Conservation (phyloP, 2,888 invertebrate species). For the Amphipoea lucens region DNA sequence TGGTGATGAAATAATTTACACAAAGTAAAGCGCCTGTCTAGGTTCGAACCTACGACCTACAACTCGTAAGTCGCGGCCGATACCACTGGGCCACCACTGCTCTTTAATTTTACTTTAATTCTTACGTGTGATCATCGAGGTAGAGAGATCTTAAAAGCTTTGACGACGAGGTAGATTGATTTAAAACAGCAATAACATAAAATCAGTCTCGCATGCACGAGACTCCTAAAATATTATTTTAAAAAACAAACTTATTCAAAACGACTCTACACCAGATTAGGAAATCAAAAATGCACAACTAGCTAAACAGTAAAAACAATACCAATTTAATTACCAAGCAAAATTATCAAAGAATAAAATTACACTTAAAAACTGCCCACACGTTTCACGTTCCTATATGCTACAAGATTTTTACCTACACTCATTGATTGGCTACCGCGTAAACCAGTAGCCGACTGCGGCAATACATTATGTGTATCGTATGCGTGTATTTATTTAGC, state of each 20-base stretch:
- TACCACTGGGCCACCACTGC: too few species aligned
- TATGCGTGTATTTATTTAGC: slow-evolving; percentile 74
- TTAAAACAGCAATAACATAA: neutral
- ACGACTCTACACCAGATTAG: neutral
- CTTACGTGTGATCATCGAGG: neutral
- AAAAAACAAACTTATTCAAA: neutral
- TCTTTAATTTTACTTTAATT: too few species aligned
- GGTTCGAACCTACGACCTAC: too few species aligned
- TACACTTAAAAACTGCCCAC: slow-evolving; percentile 29
- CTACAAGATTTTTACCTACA: slow-evolving; percentile 69
- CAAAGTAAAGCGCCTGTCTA: too few species aligned
- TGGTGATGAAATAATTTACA: too few species aligned
- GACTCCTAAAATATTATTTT: neutral
- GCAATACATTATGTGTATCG: slow-evolving; percentile 71
- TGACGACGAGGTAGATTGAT: neutral
- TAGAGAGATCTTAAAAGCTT: neutral
- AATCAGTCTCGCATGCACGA: neutral
- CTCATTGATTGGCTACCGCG: slow-evolving; percentile 86
- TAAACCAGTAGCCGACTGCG: slow-evolving; percentile 88
- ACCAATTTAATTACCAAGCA: neutral
- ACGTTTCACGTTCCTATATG: slow-evolving; percentile 29
- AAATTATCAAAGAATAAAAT: slow-evolving; percentile 36
- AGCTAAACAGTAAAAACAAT: neutral
- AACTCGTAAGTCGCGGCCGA: too few species aligned
- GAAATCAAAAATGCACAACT: neutral